Evolutionary conservation across 2,888 invertebrate genomes (phyloP).

Genomic region (Parochlus steinenii): DNA sequence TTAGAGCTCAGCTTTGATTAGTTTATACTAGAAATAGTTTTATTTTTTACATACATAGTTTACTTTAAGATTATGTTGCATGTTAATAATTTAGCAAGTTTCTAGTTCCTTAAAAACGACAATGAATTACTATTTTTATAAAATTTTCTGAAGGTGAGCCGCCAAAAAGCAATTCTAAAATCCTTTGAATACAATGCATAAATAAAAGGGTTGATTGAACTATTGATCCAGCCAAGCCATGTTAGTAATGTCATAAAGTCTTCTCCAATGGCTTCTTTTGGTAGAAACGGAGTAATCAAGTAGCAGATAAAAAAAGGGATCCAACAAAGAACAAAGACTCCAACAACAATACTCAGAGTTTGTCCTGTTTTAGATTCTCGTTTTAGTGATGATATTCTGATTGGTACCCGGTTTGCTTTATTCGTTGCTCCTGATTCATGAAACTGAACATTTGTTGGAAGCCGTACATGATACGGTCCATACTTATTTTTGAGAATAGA

Average conservation of each 20-base stretch:
- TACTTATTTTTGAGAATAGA: constrained; percentile 9
- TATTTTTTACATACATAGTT: too few relatives aligned
- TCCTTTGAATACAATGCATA: constrained; percentile 81
- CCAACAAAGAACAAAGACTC: constrained; percentile 80
- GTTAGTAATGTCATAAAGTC: constrained; percentile 59
- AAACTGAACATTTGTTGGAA: constrained; percentile 4
- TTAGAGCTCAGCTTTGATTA: too few relatives aligned
- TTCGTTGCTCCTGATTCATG: constrained; percentile 2
- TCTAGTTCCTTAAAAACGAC: too few relatives aligned
- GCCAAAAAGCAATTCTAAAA: constrained; percentile 74
- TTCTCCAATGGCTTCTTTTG: constrained; percentile 39
- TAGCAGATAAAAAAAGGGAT: constrained; percentile 75
- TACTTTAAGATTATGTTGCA: too few relatives aligned
- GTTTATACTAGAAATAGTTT: too few relatives aligned
- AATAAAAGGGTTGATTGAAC: constrained; percentile 79
- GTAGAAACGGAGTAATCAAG: constrained; percentile 61
- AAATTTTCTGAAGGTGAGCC: constrained; percentile 39
- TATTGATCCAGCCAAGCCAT: constrained; percentile 83
- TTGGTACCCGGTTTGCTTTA: constrained; percentile 14
- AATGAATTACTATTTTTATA: too few relatives aligned
- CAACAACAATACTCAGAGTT: constrained; percentile 71
- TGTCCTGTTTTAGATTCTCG: constrained; percentile 79
- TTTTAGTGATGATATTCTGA: constrained; percentile 47
- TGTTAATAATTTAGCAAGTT: too few relatives aligned
- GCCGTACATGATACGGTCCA: background rate